Percentiles rank a stretch among this genome's conserved stretches.
phyloP scores from a whole-genome alignment of 2,888 invertebrate species.

The Brassicogethes aeneus region DNA sequence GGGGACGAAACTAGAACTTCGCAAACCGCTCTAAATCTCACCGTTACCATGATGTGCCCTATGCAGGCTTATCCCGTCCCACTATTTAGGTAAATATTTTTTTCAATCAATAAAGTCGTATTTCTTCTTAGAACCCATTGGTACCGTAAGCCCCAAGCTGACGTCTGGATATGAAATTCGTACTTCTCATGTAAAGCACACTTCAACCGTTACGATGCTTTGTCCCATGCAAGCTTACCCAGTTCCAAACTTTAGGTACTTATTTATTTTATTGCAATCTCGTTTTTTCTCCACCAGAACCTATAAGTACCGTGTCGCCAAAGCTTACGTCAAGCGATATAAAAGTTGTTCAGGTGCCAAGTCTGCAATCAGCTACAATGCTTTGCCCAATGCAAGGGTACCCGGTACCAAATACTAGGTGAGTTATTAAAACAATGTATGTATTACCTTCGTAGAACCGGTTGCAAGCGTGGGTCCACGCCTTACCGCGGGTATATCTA shows the following conservation, averaged over 20 bases:
- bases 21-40: conserved; percentile 25
- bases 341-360: conserved; percentile 39
- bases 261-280: conserved; percentile 9
- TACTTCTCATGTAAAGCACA: conserved; percentile 22
- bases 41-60: conserved; percentile 51
- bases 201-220: conserved; percentile 45
- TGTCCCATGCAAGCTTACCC: conserved; percentile 63
- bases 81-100: conserved; percentile 53
- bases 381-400: neutral
- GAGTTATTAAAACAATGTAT: no score
- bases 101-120: no score
- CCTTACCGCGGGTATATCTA: conserved; percentile 31
- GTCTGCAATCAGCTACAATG: conserved; percentile 36
- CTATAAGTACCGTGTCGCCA: conserved; percentile 64
- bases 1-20: conserved; percentile 32
- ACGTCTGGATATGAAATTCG: conserved; percentile 35
- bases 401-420: neutral
- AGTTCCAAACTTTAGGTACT: conserved; percentile 62
- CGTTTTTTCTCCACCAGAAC: no score
- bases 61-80: conserved; percentile 65
- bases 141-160: conserved; percentile 61
- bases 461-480: conserved; percentile 47
- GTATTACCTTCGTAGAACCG: conserved; percentile 40
- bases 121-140: conserved; percentile 57
- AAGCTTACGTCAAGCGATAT: conserved; percentile 40